Base-by-base conservation (phyloP, 2,113 vertebrate species). In the Cyanocitta stelleri region DNA sequence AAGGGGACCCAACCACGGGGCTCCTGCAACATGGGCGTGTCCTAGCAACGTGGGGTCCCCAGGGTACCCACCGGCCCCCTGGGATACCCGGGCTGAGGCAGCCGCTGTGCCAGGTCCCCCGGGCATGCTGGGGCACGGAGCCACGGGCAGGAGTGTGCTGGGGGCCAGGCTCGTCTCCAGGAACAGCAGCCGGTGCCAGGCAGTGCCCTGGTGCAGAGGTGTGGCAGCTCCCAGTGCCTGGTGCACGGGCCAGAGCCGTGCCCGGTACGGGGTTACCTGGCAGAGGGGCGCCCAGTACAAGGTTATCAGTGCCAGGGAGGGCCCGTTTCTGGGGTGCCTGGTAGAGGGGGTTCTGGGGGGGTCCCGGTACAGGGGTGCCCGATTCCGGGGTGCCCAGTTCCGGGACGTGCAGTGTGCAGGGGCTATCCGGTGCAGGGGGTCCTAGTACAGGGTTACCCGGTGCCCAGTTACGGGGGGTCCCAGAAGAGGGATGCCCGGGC, bases 61-160 rank as follows among this genome's bases (percentile, higher is more conserved):
- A 1, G 48, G 64, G 41, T 2, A 2, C 24, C 21, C 39, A 0
- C n/a, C 0, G 33, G 17, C 26, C 48, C 43, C 3, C 49, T 0
- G 80, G 81, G 75, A 30, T 2, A 9, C 4, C 69, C 0, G 39
- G 13, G 75, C 69, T 9, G 54, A 18, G 52, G 16, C 51, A 52
- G 78, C 33, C 15, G 1, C 17, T 3, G 21, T 26, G 30, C 49
- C n/a, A 10, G 51, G 18, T 5, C 2, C 10, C 1, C 11, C 4
- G 16, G 61, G 63, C 32, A 1, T 16, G 56, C 66, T 4, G 58
- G 49, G 56, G 58, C 49, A 11, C 32, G 17, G 32, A 66, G 86
- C 67, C 37, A 1, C 0, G 26, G 51, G 17, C 76, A 33, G 43
- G 49, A 37, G 5, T 15, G 5, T 15, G 44, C 61, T 4, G 33